Conservation (phyloP, 2,888 invertebrate genomes). For the Rhamnusium bicolor region DNA sequence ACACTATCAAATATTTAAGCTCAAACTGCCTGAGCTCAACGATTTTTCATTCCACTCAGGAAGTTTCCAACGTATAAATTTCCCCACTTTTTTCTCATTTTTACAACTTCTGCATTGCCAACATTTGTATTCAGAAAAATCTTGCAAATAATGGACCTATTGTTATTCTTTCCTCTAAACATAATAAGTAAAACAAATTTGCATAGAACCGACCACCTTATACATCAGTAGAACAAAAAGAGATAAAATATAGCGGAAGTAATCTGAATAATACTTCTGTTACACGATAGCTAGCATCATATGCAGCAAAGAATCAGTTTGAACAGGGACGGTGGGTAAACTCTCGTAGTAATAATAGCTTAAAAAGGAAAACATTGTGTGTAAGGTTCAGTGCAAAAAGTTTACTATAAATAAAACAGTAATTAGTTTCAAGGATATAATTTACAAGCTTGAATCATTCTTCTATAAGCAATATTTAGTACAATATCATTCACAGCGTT, state of each 20-base stretch:
- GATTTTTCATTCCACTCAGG: background rate
- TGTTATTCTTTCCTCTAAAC: background rate
- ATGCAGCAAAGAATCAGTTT: background rate
- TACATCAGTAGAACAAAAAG: background rate
- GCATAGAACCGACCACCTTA: slow-evolving; percentile 5
- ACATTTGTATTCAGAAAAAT: slow-evolving; percentile 5
- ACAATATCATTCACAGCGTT: background rate
- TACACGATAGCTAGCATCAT: background rate
- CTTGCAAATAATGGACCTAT: slow-evolving; percentile 8
- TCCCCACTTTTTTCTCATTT: background rate
- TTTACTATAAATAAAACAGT: background rate
- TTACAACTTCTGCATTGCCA: background rate
- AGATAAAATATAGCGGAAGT: slow-evolving; percentile 2
- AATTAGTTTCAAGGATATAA: background rate
- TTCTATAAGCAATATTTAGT: background rate
- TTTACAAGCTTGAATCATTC: background rate
- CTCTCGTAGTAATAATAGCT: background rate
- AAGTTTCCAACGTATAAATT: background rate
- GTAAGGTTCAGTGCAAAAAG: too few species aligned
- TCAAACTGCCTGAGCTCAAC: background rate
- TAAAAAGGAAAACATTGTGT: background rate
- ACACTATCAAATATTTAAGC: background rate
- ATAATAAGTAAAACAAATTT: slow-evolving; percentile 14
- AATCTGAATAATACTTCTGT: background rate
- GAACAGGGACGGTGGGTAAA: background rate